Conservation (phyloP, 2,113 vertebrate species). For the Peromyscus maniculatus region DNA sequence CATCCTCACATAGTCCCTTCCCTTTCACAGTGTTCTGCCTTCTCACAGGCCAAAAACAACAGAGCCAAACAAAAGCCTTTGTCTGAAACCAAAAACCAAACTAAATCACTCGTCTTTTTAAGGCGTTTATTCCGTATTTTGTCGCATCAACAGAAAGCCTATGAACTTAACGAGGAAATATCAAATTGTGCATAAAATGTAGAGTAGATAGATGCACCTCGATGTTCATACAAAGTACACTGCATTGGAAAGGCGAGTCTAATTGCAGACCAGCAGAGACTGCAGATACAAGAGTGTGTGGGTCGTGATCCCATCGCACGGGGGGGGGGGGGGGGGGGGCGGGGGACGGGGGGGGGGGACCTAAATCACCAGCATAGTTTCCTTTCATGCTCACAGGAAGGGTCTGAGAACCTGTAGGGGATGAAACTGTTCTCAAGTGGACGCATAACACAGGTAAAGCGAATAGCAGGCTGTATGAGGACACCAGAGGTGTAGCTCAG, state of each 20-base stretch:
- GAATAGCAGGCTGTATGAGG: background rate
- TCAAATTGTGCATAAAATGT: background rate
- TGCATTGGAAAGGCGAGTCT: background rate
- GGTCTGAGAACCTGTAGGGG: background rate
- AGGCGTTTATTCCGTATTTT: background rate
- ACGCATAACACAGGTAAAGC: background rate
- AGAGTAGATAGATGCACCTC: background rate
- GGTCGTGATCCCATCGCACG: background rate
- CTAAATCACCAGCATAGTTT: background rate
- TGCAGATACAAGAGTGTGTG: background rate
- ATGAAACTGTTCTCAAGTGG: background rate
- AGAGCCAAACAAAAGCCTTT: background rate
- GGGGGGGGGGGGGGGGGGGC: too few species aligned
- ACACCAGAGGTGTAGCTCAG: background rate
- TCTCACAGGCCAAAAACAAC: background rate
- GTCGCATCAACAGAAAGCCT: background rate
- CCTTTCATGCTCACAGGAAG: background rate
- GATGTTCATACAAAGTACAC: background rate
- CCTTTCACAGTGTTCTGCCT: background rate
- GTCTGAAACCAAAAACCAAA: background rate
- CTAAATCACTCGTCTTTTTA: background rate
- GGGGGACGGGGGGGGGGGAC: too few species aligned
- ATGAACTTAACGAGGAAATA: background rate
- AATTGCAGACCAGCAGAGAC: fast-evolving
- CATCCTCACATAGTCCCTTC: background rate